Evolutionary conservation across 1,140 invertebrate species (phyloP), one percentile per base, ranked within the genome.

Genomic region (Drosophila eugracilis): DNA sequence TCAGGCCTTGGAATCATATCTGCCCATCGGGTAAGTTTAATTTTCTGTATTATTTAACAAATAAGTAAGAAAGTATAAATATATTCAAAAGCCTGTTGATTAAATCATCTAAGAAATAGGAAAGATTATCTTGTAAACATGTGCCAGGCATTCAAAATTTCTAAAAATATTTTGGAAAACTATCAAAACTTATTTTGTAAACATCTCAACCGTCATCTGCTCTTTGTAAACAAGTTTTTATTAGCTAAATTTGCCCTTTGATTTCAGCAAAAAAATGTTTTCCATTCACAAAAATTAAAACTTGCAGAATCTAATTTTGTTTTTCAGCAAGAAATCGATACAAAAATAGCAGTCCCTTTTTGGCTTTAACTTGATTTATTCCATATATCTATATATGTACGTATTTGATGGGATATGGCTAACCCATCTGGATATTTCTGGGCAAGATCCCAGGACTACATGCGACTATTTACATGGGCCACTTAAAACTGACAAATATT

Each of bases 1-100:
- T 73, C 97, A 99, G 92, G 97, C 97, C 28, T 93, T 99, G 37
- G 97, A 98, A 89, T 97, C 97, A 4, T 95, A 96, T 90, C 94
- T 98, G 58, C 96, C 97, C 34, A 96, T 96, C 92, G 96, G 95
- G 96, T 96, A 90, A 94, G 95, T 94, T 59, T 17, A 2, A 14
- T 24, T 7, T 30, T 3, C 28, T 10, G 10, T 9, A 48, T 30
- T 60, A 32, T 17, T 32, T 28, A 53, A n/a, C n/a, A n/a, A n/a
- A n/a, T n/a, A n/a, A n/a, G n/a, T n/a, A n/a, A n/a, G n/a, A n/a
- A n/a, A n/a, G n/a, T n/a, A n/a, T n/a, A n/a, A n/a, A n/a, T n/a
- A n/a, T n/a, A n/a, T n/a, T n/a, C n/a, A n/a, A n/a, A n/a, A n/a
- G n/a, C n/a, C n/a, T n/a, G n/a, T n/a, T n/a, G n/a, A n/a, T n/a